Evolutionary conservation across 1,140 invertebrate species (phyloP).

Genomic region (Drosophila takahashii): DNA sequence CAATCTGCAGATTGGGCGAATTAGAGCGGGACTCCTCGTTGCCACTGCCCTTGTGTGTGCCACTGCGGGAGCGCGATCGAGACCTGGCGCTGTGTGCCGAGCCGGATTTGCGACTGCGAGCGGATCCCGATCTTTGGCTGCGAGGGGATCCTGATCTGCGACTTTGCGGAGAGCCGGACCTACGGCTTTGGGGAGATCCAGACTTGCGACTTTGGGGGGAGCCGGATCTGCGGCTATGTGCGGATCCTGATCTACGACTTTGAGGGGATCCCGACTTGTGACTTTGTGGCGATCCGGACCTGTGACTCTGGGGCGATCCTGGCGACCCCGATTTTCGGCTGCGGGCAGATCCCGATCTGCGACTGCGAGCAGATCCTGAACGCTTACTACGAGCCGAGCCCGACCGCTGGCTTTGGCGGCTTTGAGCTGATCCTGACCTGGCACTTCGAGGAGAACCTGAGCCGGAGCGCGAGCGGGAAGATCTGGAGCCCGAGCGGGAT

Average conservation of each 20-base stretch:
- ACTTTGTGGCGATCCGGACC: conserved; percentile 31
- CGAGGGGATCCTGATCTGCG: conserved; percentile 36
- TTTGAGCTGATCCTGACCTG: conserved; percentile 50
- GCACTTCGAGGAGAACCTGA: conserved; percentile 40
- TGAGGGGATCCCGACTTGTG: conserved; percentile 28
- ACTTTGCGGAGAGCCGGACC: conserved; percentile 32
- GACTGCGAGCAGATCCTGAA: conserved; percentile 37
- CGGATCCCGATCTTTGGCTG: conserved; percentile 30
- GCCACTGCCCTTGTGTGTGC: conserved; percentile 33
- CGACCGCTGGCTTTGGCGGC: conserved; percentile 43
- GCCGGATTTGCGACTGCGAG: conserved; percentile 30
- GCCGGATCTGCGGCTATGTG: conserved; percentile 31
- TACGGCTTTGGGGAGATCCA: conserved; percentile 30
- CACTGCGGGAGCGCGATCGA: conserved; percentile 43
- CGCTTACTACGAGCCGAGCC: conserved; percentile 24
- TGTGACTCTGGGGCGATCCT: conserved; percentile 17
- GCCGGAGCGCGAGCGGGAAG: conserved; percentile 31
- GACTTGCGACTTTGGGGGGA: conserved; percentile 26
- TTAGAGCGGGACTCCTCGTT: conserved; percentile 83
- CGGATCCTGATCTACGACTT: conserved; percentile 15
- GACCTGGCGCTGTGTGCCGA: conserved; percentile 25
- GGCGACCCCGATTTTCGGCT: conserved; percentile 13
- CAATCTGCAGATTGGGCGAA: conserved; percentile 85
- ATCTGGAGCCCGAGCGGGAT: conserved; percentile 53
- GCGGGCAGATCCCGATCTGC: too few relatives aligned